These are phyloP conservation scores for Drosophila neonasuta DNA, from an alignment of 2,888 invertebrate genomes.

Conservation along the genomic window DNA sequence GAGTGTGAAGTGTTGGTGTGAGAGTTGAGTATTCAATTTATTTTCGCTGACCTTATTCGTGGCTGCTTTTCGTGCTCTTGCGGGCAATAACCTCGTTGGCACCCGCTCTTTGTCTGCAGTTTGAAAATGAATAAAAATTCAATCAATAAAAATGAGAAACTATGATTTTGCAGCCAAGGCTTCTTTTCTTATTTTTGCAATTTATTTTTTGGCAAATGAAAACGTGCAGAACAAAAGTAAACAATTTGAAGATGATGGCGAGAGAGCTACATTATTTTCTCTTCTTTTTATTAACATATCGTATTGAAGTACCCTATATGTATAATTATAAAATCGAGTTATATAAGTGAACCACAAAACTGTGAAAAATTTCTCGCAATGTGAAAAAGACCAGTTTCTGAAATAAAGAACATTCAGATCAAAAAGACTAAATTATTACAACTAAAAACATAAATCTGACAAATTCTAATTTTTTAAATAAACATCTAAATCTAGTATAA, in stretches of 20 bases:
- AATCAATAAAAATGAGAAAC: background rate
- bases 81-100: slow-evolving; percentile 45
- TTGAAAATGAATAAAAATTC: slow-evolving; percentile 5
- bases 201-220: too few species aligned
- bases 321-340: too few species aligned
- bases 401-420: too few species aligned
- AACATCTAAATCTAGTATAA: too few species aligned
- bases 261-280: background rate
- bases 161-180: background rate
- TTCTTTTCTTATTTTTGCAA: background rate
- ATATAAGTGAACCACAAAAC: too few species aligned
- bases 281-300: background rate
- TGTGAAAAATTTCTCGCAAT: too few species aligned
- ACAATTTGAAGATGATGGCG: background rate
- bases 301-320: too few species aligned
- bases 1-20: slow-evolving; percentile 5
- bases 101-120: slow-evolving; percentile 3
- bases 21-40: slow-evolving; percentile 21
- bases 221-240: background rate
- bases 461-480: too few species aligned
- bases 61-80: slow-evolving; percentile 2
- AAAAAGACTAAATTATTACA: too few species aligned
- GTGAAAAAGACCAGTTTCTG: too few species aligned
- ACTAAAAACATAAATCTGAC: too few species aligned
- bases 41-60: slow-evolving; percentile 53